These are phyloP conservation scores for Drosophila paulistorum DNA, from an alignment of 1,140 invertebrate species.

Conservation along the genomic window DNA sequence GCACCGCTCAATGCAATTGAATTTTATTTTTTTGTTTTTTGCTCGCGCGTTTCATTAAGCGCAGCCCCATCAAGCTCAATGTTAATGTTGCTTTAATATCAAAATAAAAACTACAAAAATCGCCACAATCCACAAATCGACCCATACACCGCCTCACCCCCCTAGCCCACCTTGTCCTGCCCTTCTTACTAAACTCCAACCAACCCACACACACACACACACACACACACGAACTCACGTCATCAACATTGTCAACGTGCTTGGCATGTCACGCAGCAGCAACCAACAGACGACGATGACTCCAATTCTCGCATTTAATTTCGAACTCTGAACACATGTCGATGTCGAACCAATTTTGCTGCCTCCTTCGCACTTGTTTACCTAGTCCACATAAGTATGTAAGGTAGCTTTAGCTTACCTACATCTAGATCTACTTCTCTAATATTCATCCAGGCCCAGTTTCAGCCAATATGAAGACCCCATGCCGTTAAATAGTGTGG, in stretches of 20 bases:
- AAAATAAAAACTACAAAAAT: constrained; percentile 28
- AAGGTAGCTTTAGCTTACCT: too few relatives aligned
- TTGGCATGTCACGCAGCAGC: constrained; percentile 52
- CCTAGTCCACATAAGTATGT: neutral
- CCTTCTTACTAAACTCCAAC: constrained; percentile 25
- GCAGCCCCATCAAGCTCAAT: constrained; percentile 70
- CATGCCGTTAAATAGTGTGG: too few relatives aligned
- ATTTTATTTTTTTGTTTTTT: too few relatives aligned
- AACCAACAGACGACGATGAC: constrained; percentile 20
- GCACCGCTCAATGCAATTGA: constrained; percentile 41
- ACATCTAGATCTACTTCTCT: neutral
- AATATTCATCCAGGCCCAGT: constrained; percentile 5
- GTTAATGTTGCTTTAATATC: constrained; percentile 74
- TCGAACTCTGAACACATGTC: constrained; percentile 38
- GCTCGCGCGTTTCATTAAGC: constrained; percentile 36
- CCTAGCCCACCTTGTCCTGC: constrained; percentile 27
- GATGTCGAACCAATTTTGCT: constrained; percentile 46
- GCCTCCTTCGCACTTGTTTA: constrained; percentile 24
- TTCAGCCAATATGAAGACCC: neutral
- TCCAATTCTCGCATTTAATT: constrained; percentile 50
- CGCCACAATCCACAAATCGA: neutral
- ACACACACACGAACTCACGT: constrained; percentile 45
- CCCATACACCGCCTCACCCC: constrained; percentile 19
- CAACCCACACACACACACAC: too few relatives aligned
- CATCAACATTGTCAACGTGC: constrained; percentile 66